phyloP scores from a whole-genome alignment of 2,113 vertebrate genomes.

The Apaloderma vittatum region DNA sequence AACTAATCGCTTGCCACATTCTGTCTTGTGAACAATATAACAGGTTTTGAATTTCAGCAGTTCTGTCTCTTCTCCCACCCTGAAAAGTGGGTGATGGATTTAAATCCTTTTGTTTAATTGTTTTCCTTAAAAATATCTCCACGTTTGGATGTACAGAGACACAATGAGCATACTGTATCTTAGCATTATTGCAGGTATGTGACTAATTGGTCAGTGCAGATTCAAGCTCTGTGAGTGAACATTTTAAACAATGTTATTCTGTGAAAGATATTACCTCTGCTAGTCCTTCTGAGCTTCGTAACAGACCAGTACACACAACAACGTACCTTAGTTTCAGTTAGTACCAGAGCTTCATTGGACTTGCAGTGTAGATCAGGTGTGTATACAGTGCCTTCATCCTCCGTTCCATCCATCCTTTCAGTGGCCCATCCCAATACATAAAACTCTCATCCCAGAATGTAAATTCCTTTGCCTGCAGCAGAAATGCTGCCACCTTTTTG shows the following conservation, averaged over 20 bases:
- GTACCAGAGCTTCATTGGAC: neutral
- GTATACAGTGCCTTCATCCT: neutral
- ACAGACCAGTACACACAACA: neutral
- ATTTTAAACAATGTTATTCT: neutral
- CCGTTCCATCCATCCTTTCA: neutral
- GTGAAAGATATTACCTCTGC: neutral
- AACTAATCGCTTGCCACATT: conserved; percentile 12
- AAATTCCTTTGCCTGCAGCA: conserved; percentile 2
- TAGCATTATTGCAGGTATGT: neutral
- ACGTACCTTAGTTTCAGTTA: neutral
- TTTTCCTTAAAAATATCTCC: neutral
- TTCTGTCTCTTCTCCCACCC: neutral
- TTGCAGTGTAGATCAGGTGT: neutral
- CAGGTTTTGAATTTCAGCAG: neutral
- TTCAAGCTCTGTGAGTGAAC: neutral
- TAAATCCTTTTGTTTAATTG: neutral
- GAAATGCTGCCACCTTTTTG: conserved; percentile 53
- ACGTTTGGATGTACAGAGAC: neutral
- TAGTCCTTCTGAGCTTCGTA: neutral
- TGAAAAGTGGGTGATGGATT: neutral
- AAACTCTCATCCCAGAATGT: neutral
- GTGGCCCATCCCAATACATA: neutral
- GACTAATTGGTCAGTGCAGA: neutral
- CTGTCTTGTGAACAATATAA: neutral
- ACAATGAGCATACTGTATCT: neutral